phyloP scores from a whole-genome alignment of 2,113 vertebrate genomes.

The Crotalus helleri region DNA sequence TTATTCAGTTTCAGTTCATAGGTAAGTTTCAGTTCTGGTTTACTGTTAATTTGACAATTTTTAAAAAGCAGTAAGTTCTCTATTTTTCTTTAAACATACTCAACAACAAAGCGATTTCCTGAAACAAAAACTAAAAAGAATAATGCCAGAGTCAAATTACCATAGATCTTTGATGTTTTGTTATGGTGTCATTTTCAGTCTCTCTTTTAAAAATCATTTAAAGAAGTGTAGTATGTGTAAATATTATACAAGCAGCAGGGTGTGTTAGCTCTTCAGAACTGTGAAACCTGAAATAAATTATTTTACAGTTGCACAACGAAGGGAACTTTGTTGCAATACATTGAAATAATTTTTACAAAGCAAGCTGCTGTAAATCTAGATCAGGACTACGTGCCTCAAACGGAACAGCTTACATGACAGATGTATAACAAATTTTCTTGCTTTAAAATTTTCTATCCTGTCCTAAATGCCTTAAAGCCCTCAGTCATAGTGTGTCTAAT shows the following conservation, averaged over 20 bases:
- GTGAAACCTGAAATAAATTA: not conserved
- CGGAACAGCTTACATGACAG: not conserved
- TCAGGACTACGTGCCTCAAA: not conserved
- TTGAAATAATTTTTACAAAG: not conserved
- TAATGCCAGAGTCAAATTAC: constrained; percentile 12
- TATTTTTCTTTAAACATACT: not conserved
- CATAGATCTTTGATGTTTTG: not conserved
- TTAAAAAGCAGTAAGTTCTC: not conserved
- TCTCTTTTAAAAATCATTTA: not conserved
- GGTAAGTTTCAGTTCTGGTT: constrained; percentile 2
- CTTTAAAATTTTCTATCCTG: not conserved
- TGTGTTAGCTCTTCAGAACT: not conserved
- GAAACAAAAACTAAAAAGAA: constrained; percentile 6
- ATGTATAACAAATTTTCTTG: not conserved
- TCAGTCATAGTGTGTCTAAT: not conserved
- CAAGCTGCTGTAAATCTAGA: not conserved
- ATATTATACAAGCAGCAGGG: not conserved
- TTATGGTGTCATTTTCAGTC: not conserved
- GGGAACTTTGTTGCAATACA: not conserved
- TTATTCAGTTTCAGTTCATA: not conserved
- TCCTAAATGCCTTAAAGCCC: not conserved
- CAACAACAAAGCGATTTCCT: constrained; percentile 17
- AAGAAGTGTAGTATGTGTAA: not conserved
- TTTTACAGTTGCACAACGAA: not conserved
- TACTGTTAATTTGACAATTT: constrained; percentile 16